Conservation (phyloP, 1,140 invertebrate species). For the Magallana ariakensis region DNA sequence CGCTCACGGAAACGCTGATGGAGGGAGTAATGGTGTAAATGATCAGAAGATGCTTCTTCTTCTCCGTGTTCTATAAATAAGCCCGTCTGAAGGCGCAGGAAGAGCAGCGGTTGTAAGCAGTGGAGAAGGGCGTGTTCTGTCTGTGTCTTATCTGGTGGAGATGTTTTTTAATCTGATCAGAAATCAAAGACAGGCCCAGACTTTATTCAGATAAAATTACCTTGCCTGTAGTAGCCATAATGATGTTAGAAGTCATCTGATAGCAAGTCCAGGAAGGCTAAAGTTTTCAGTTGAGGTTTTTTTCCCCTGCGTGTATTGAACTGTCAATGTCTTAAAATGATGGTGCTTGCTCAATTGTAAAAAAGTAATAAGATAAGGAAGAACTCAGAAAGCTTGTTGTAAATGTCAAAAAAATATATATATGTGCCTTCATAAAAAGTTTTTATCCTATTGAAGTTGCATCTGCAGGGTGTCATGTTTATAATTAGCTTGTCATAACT, state of each 20-base stretch:
- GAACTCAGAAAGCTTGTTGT: not conserved
- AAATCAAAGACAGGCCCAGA: constrained; percentile 37
- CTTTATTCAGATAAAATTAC: constrained; percentile 35
- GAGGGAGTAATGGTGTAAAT: constrained; percentile 24
- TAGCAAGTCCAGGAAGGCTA: constrained; percentile 7
- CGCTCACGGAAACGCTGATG: constrained; percentile 15
- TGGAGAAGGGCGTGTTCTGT: constrained; percentile 29
- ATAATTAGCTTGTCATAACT: too few relatives aligned
- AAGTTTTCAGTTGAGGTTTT: not conserved
- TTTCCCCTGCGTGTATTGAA: not conserved
- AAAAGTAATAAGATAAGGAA: not conserved
- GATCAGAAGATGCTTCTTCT: constrained; percentile 9
- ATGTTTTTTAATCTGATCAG: constrained; percentile 25
- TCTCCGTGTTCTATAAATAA: constrained; percentile 23
- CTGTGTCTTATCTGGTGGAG: constrained; percentile 13
- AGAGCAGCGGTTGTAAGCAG: not conserved
- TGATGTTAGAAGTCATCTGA: constrained; percentile 30
- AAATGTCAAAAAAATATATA: not conserved
- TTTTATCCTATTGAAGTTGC: too few relatives aligned
- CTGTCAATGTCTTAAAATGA: not conserved
- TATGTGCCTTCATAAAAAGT: too few relatives aligned
- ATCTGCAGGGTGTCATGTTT: too few relatives aligned
- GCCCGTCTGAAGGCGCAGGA: not conserved
- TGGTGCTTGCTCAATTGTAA: not conserved
- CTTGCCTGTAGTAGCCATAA: constrained; percentile 16